These are phyloP conservation scores for Hyles lineata DNA, from an alignment of 2,888 invertebrate species.

Conservation along the genomic window DNA sequence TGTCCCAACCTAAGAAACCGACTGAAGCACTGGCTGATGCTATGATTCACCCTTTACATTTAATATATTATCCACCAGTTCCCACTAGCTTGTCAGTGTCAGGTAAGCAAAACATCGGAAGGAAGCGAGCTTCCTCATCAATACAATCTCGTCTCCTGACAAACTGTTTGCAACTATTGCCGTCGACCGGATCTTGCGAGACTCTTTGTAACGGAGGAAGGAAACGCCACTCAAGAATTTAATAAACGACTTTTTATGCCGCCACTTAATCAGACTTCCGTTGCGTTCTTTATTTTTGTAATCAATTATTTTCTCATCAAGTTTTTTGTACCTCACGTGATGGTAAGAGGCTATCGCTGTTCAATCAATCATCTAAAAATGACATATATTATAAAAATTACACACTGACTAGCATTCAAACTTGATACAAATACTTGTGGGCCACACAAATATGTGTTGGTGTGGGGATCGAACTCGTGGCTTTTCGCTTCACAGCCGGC, in stretches of 20 bases:
- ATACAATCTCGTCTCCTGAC: not conserved
- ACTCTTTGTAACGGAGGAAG: conserved; percentile 12
- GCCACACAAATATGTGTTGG: no score
- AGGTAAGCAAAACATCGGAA: conserved; percentile 5
- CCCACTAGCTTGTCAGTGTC: not conserved
- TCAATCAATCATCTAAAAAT: no score
- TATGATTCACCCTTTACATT: no score
- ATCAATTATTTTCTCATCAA: not conserved
- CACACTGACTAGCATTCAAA: no score
- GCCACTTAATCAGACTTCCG: conserved; percentile 20
- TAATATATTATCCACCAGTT: no score
- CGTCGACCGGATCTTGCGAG: conserved; percentile 22
- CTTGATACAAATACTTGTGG: no score
- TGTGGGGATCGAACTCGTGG: no score
- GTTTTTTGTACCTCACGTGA: not conserved
- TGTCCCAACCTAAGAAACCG: no score
- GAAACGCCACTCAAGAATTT: conserved; percentile 19
- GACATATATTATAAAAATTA: no score
- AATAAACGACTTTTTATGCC: conserved; percentile 22
- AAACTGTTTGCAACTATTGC: not conserved
- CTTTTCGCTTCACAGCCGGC: no score
- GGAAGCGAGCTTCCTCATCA: not conserved
- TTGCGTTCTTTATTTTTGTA: conserved; percentile 2
- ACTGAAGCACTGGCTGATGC: no score
- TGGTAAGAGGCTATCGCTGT: no score